Evolutionary conservation across 2,113 vertebrate species (phyloP), one percentile per base, ranked within the genome.

Genomic region (Hylia prasina): DNA sequence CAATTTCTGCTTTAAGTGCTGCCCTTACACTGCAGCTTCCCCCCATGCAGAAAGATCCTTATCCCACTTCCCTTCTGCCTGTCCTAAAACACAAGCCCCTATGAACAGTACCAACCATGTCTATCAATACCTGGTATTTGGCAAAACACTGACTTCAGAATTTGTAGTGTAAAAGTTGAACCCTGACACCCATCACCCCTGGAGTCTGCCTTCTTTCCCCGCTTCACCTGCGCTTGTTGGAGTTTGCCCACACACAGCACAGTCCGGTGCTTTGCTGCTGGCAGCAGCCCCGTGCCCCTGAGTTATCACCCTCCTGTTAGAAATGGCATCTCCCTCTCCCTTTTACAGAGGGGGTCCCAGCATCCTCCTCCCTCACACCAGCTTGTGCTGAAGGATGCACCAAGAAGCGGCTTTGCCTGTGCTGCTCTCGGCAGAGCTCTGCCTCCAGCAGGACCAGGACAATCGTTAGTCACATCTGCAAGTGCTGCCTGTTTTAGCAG

Each of bases 211-310:
- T 51, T 31, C 65, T 20, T 45, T 24, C 70, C 37, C 20, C 0
- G 0, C 31, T 42, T 57, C 73, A 35, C 77, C 69, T 42, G 69
- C 6, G 2, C 64, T 47, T 23, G 30, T 1, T 48, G 40, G 35
- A 39, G 51, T 50, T 56, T 70, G 53, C 17, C 70, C 15, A 25
- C 22, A 3, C 0, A 2, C 11, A 40, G 33, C 10, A 11, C 40
- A 17, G 15, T 16, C 77, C 1, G 2, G 50, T 1, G 27, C 19
- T 28, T 54, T 1, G 3, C 56, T 60, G 47, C 33, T 47, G 19
- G 51, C 3, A 2, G n/a, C 0, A 0, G 71, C 60, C 56, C 18
- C 0, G 0, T 15, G 31, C 22, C 33, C 56, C 7, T 6, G 15
- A 72, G 45, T 12, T 47, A 21, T 10, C 24, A n/a, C 8, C 15